phyloP scores from a whole-genome alignment of 2,888 invertebrate species.

The Ypsolopha sequella region DNA sequence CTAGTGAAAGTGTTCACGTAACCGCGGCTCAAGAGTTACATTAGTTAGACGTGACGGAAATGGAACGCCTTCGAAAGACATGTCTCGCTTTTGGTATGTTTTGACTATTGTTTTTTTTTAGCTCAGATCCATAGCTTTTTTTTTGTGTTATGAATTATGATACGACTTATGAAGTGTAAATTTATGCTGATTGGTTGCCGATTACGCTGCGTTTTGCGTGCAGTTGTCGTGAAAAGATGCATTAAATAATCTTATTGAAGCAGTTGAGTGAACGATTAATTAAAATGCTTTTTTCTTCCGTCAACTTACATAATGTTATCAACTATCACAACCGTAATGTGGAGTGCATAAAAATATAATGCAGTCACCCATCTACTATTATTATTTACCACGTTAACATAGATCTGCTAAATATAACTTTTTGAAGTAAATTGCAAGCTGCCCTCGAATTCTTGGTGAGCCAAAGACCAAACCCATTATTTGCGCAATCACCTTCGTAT shows the following conservation, averaged over 20 bases:
- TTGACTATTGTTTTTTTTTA: constrained; percentile 13
- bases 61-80: constrained; percentile 45
- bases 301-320: not conserved
- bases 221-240: not conserved
- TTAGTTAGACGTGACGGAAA: constrained; percentile 54
- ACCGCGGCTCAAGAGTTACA: constrained; percentile 31
- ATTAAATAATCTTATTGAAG: not conserved
- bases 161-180: not conserved
- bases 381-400: too few relatives aligned
- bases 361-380: too few relatives aligned
- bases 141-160: not conserved
- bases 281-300: not conserved
- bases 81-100: constrained; percentile 54
- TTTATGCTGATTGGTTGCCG: not conserved
- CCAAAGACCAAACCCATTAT: too few relatives aligned
- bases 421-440: too few relatives aligned
- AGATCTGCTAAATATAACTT: too few relatives aligned
- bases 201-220: not conserved
- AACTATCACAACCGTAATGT: not conserved
- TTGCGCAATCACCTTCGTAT: not conserved
- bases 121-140: too few relatives aligned
- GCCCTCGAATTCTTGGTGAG: too few relatives aligned
- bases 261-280: constrained; percentile 2
- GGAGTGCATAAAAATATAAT: too few relatives aligned
- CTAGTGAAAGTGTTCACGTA: constrained; percentile 66